Conservation (phyloP, 2,888 invertebrate species). For the Pollenia labialis region DNA sequence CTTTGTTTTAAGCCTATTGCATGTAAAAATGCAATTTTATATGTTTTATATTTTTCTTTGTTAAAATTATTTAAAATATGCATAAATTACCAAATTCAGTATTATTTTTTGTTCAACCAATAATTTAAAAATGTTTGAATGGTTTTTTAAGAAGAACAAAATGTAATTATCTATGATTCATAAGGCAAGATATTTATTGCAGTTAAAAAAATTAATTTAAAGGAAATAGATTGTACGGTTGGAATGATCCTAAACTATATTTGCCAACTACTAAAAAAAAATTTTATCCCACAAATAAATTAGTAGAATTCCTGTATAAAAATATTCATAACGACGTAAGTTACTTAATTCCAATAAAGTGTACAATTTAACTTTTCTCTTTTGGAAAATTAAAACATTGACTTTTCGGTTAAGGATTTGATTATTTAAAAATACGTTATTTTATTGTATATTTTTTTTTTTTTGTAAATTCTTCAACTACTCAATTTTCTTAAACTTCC, state of each 20-base stretch:
- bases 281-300: no score
- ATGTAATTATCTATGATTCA: conserved; percentile 63
- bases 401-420: no score
- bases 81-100: conserved; percentile 60
- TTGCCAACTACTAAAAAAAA: not conserved
- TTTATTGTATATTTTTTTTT: no score
- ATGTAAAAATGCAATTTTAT: conserved; percentile 74
- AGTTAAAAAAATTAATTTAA: not conserved
- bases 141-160: conserved; percentile 18
- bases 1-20: conserved; percentile 64
- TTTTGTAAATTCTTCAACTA: not conserved
- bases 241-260: not conserved
- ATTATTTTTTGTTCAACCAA: conserved; percentile 23
- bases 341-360: no score
- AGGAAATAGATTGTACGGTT: not conserved
- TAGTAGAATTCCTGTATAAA: no score
- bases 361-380: no score
- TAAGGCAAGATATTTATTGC: conserved; percentile 27
- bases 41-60: conserved; percentile 34
- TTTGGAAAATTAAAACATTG: no score
- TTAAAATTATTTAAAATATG: conserved; percentile 31
- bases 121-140: conserved; percentile 54
- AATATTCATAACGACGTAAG: no score
- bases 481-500: no score
- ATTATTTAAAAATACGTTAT: no score